Conservation (phyloP, 2,113 vertebrate species). For the Mus musculus region DNA sequence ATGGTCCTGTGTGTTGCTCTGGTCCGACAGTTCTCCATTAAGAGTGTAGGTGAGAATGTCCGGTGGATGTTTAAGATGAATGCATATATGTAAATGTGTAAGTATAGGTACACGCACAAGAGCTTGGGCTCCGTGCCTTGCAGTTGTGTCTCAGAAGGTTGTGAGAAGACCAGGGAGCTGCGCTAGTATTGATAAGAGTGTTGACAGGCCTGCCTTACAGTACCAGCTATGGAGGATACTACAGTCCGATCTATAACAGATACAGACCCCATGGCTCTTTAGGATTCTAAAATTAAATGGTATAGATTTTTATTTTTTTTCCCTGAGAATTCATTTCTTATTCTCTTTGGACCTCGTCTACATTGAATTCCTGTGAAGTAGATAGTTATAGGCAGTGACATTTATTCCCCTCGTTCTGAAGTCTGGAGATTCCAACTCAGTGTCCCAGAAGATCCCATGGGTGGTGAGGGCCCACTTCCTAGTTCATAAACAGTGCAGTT, state of each 20-base stretch:
- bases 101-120: too few relatives aligned
- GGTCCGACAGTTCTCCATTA: background rate
- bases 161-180: background rate
- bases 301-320: constrained; percentile 25
- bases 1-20: background rate
- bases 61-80: background rate
- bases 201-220: background rate
- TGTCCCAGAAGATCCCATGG: background rate
- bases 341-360: background rate
- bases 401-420: background rate
- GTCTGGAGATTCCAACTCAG: background rate
- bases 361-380: background rate
- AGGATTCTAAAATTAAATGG: background rate
- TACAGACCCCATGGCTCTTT: background rate
- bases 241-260: background rate
- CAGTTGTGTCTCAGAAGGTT: background rate
- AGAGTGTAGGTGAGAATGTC: background rate
- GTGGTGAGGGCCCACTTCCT: background rate
- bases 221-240: too few relatives aligned
- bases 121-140: background rate
- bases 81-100: too few relatives aligned
- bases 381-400: background rate
- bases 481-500: background rate
- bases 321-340: background rate
- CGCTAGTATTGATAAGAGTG: background rate